phyloP scores from a whole-genome alignment of 2,888 invertebrate species.

The Macrosoma leucophasiata region DNA sequence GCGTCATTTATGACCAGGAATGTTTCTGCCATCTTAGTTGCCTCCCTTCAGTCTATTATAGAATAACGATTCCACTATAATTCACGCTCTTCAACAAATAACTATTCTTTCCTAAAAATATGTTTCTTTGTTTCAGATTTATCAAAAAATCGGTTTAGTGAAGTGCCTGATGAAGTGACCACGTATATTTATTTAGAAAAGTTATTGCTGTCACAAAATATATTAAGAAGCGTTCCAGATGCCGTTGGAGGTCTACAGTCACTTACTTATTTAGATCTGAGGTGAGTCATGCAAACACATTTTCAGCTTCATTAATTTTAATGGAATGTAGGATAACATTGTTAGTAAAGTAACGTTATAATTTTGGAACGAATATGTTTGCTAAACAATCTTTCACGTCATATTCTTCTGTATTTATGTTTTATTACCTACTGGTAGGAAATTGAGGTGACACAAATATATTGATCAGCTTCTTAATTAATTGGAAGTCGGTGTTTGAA shows the following conservation, averaged over 20 bases:
- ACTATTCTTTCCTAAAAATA: too few species aligned
- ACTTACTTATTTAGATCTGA: conserved; percentile 92
- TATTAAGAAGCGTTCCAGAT: conserved; percentile 91
- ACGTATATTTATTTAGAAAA: conserved; percentile 92
- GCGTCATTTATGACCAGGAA: conserved; percentile 11
- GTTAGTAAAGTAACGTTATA: too few species aligned
- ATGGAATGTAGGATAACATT: too few species aligned
- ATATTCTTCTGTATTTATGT: too few species aligned
- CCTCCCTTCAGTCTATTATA: conserved; percentile 7
- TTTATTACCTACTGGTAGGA: too few species aligned
- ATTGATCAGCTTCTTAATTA: too few species aligned
- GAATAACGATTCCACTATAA: conserved; percentile 8
- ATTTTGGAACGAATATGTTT: too few species aligned
- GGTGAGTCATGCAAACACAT: conserved; percentile 74
- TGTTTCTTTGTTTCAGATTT: conserved; percentile 62
- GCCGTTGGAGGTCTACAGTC: conserved; percentile 88
- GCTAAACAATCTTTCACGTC: too few species aligned
- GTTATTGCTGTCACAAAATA: conserved; percentile 92
- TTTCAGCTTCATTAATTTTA: too few species aligned
- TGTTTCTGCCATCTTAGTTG: conserved; percentile 5
- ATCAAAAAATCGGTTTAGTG: conserved; percentile 82
- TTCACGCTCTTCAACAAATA: conserved; percentile 4
- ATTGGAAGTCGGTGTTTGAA: too few species aligned
- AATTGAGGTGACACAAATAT: too few species aligned
- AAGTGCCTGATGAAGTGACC: conserved; percentile 92